These are phyloP conservation scores for Threskiornis aethiopicus DNA, from an alignment of 2,797 vertebrate genomes.

Conservation along the genomic window DNA sequence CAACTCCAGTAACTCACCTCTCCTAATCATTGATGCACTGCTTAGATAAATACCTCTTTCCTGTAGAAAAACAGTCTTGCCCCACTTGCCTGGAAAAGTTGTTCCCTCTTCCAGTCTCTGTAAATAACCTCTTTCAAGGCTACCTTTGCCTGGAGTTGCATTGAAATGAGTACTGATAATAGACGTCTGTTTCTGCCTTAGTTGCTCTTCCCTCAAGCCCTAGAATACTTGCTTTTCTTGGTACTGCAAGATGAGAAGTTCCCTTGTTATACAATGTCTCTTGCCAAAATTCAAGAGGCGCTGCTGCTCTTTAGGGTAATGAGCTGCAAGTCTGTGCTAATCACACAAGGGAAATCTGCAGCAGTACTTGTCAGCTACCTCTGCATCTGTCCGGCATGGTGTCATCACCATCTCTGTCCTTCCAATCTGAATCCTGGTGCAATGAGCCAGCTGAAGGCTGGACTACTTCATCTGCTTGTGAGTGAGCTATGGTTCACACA, in stretches of 20 bases:
- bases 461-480: background rate
- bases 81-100: background rate
- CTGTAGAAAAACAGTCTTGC: background rate
- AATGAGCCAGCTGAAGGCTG: background rate
- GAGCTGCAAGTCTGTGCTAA: background rate
- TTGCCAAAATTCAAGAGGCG: background rate
- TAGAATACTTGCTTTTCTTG: conserved; percentile 21
- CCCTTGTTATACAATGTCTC: background rate
- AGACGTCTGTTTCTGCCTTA: background rate
- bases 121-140: background rate
- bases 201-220: background rate
- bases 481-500: background rate
- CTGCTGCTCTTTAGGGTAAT: background rate
- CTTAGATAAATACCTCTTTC: background rate
- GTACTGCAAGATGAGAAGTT: background rate
- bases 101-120: background rate
- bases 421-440: background rate
- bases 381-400: background rate
- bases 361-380: background rate
- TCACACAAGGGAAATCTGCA: background rate
- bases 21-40: background rate
- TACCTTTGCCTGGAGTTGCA: conserved; percentile 5
- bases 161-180: background rate
- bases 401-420: background rate
- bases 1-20: background rate